phyloP scores from a whole-genome alignment of 2,888 invertebrate species.

The Meandrusa payeni region DNA sequence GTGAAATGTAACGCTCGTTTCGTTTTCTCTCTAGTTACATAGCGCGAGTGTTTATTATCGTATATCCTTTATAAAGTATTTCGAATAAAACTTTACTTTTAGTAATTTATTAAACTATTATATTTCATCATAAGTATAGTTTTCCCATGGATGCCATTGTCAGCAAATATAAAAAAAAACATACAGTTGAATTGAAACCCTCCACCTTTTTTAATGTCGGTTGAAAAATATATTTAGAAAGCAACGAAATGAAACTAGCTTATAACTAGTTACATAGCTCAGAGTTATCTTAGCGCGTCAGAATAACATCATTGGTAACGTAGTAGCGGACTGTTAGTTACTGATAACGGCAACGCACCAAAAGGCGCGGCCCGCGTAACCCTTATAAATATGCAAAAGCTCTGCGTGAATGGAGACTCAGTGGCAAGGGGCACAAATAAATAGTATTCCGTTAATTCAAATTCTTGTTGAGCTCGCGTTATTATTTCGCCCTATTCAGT shows the following conservation, averaged over 20 bases:
- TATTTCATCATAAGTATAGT: too few species aligned
- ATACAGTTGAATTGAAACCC: too few species aligned
- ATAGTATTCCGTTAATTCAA: not conserved
- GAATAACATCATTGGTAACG: not conserved
- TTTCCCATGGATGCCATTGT: too few species aligned
- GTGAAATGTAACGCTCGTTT: too few species aligned
- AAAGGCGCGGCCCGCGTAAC: not conserved
- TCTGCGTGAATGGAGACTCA: not conserved
- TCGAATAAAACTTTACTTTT: too few species aligned
- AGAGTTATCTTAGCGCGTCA: not conserved
- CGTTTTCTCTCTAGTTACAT: too few species aligned
- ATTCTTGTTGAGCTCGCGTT: not conserved
- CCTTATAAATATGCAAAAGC: conserved; percentile 16
- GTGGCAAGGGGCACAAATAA: conserved; percentile 1
- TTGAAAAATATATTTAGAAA: not conserved
- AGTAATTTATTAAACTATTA: too few species aligned
- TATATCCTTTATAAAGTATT: too few species aligned
- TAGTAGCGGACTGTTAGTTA: not conserved
- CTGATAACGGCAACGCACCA: not conserved
- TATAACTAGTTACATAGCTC: too few species aligned
- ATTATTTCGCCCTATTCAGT: conserved; percentile 3
- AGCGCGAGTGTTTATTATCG: too few species aligned
- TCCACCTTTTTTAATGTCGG: too few species aligned
- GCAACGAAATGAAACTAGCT: not conserved
- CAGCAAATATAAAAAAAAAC: too few species aligned